Base-by-base conservation (phyloP, 2,888 invertebrate species). In the Nomada flava region DNA sequence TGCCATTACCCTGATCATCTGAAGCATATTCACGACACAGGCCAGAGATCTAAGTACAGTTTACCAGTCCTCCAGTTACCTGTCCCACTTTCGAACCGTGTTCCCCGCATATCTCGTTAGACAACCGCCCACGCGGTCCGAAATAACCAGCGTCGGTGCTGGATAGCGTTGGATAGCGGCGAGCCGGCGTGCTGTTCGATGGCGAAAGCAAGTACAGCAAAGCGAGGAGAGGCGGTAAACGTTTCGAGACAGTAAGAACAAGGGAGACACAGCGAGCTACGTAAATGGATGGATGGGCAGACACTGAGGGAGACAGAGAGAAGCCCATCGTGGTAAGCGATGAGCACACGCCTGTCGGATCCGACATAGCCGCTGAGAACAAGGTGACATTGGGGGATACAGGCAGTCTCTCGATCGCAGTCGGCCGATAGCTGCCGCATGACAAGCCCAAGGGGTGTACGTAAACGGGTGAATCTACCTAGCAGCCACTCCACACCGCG, bases 391-490 rank as follows among this genome's bases (percentile, higher is more conserved):
- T 85, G 85, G 86, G 88, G 89, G 84, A 88, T 87, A 89, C 85
- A 85, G 83, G 83, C 76, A 79, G 87, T 87, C 88, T 87, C 89
- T 85, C 88, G 89, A 91, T 91, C 87, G 87, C 75, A 84, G 88
- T 86, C 83, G 83, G 80, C 83, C 85, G 90, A 89, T 88, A 90
- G 89, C 86, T 82, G 82, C 83, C 89, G 80, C 85, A 89, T 89
- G 89, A 90, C 90, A 90, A 90, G 90, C 89, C 90, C 89, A 87
- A 89, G 83, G 90, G 90, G 89, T 89, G 88, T 89, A 89, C 86
- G 82, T 88, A 86, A 90, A 90, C 90, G 90, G 89, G 81, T 85
- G 87, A 90, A 89, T 89, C 88, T 87, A 89, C 82, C 85, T 77
- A 84, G 77, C 82, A 65, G 68, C 79, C 83, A 79, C 88, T 82